Conservation (phyloP, 1,140 invertebrate genomes). For the Pachyrhynchus sulphureomaculatus region DNA sequence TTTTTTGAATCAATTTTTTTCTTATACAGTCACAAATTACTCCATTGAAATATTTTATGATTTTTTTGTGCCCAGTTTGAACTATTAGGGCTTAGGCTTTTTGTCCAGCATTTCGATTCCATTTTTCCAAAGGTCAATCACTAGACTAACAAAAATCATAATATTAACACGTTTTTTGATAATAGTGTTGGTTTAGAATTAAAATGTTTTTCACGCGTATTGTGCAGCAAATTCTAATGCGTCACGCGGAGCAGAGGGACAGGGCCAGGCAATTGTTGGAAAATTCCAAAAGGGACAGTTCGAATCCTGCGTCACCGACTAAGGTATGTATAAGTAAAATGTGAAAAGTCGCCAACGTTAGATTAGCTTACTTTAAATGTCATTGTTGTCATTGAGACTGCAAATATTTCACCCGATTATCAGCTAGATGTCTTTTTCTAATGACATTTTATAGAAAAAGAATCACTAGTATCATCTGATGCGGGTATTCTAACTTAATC, state of each 20-base stretch:
- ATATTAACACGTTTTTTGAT: constrained; percentile 7
- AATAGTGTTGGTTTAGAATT: constrained; percentile 45
- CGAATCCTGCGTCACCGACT: constrained; percentile 40
- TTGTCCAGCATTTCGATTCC: too few species aligned
- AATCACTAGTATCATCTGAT: too few species aligned
- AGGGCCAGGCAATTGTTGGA: constrained; percentile 87
- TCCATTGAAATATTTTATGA: too few species aligned
- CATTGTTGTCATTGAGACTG: neutral
- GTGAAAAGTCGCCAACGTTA: neutral
- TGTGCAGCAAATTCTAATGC: constrained; percentile 68
- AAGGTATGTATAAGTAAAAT: constrained; percentile 35
- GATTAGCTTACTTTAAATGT: too few species aligned
- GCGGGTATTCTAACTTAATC: too few species aligned
- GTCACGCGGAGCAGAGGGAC: constrained; percentile 86
- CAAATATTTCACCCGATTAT: too few species aligned
- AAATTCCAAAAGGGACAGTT: constrained; percentile 75
- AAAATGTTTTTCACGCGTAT: constrained; percentile 45
- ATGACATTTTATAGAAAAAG: too few species aligned
- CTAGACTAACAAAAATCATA: neutral
- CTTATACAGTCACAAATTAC: too few species aligned
- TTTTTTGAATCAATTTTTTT: too few species aligned
- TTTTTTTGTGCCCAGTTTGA: too few species aligned
- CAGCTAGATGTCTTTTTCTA: too few species aligned
- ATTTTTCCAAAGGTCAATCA: neutral
- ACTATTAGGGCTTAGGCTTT: too few species aligned